Base-by-base conservation (phyloP, 1,140 invertebrate genomes). In the Pinna nobilis region DNA sequence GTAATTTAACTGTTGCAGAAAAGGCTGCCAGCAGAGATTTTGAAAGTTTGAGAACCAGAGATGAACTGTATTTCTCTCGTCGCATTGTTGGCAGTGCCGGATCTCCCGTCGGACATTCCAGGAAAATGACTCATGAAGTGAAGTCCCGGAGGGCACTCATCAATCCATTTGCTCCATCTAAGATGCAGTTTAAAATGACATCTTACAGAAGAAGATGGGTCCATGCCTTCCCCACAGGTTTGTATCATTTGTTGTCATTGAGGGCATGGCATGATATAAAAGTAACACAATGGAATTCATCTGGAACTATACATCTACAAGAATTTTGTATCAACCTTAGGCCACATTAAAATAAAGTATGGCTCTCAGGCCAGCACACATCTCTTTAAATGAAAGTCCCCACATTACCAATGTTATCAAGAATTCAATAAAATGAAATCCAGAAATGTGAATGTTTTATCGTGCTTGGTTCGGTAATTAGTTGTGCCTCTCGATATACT, bases 121-220 rank as follows among this genome's bases (percentile, higher is more conserved):
- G 67, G 37, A 76, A 76, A 5, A 47, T 59, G 28, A 53, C 76
- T 1, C 64, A 81, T n/a, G 68, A 78, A n/a, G 76, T 69, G n/a
- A 77, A 78, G n/a, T 79, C 51, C 44, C 51, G 82, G 41, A 70
- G 85, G 47, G 87, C 87, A 23, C 85, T 92, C 5, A 91, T 99
- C 69, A 99, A 99, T 90, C 98, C 98, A 0, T 99, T 99, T 89
- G 96, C 98, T 88, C 97, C 97, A 0, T 97, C 96, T 0, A 95
- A 98, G 85, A 96, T 98, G 66, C 97, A 96, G 37, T 97, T 99
- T 63, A 98, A 98, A 88, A 90, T 99, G 53, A 99, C 98, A 0
- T 98, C 97, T 55, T 99, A 99, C 89, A 91, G 98, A 57, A 90
- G 97, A 55, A 91, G 98, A 61, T 99, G 98, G 98, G 98, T 97